These are phyloP conservation scores for Metopia argyrocephala DNA, from an alignment of 2,888 invertebrate species.

Conservation along the genomic window DNA sequence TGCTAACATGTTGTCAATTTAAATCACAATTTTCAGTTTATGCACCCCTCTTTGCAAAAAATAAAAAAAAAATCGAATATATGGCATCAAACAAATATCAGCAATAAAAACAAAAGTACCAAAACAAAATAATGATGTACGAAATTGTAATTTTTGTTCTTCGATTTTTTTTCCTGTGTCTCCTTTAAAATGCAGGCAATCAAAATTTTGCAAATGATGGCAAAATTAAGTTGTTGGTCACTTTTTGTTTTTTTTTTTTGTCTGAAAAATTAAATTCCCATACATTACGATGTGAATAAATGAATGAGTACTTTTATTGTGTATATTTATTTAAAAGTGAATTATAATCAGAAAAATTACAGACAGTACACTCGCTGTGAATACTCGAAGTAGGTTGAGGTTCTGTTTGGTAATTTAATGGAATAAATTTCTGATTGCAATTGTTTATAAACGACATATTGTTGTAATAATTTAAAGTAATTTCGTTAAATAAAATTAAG, in stretches of 20 bases:
- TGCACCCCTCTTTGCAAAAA: neutral
- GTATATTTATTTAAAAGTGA: slow-evolving; percentile 4
- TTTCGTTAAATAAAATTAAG: slow-evolving; percentile 46
- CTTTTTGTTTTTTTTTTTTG: slow-evolving; percentile 19
- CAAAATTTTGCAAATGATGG: slow-evolving; percentile 59
- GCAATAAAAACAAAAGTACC: neutral
- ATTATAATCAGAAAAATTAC: slow-evolving; percentile 47
- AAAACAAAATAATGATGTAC: slow-evolving; percentile 62
- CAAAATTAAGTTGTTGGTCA: slow-evolving; percentile 59
- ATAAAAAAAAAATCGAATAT: neutral
- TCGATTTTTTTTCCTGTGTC: neutral
- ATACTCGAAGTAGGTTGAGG: neutral
- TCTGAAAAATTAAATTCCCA: slow-evolving; percentile 30
- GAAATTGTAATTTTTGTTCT: slow-evolving; percentile 55
- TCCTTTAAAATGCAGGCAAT: slow-evolving; percentile 52
- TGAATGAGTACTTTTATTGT: slow-evolving; percentile 2
- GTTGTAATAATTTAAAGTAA: slow-evolving; percentile 53
- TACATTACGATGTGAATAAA: neutral
- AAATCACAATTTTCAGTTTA: slow-evolving; percentile 47
- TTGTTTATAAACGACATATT: slow-evolving; percentile 59
- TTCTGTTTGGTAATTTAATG: neutral
- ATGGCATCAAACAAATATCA: neutral
- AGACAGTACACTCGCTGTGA: neutral
- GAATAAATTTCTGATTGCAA: slow-evolving; percentile 44
- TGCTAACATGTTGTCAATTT: slow-evolving; percentile 60